Evolutionary conservation across 2,888 invertebrate species (phyloP), one percentile per base, ranked within the genome.

Genomic region (Syrista parreyssii): DNA sequence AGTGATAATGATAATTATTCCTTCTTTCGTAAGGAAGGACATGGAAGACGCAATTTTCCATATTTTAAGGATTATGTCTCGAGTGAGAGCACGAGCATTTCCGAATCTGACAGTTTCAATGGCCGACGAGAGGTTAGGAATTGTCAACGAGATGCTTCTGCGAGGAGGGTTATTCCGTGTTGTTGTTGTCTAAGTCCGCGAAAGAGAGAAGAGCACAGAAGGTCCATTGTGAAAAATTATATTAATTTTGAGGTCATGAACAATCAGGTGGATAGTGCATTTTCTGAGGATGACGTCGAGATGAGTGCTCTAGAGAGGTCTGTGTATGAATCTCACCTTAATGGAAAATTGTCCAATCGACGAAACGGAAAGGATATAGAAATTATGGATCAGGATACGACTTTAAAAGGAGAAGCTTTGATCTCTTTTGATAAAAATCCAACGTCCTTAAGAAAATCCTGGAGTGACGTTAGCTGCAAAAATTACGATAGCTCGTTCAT

Each of bases 271-370:
- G 74, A 73, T 9, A 35, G 74, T 34, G 74, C 74, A 2, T 35
- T 35, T 34, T 73, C 74, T 30, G 35, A 34, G 6, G 77, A 79
- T 35, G 77, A 76, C 31, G 76, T 75, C 9, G 80, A 80, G 35
- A 80, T 80, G 79, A 79, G 75, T 32, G 15, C 55, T 55, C 40
- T 55, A 6, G 40, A 55, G 40, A 55, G 30, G 15, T 71, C 71
- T 74, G 12, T 74, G 12, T 2, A 23, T 15, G 9, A 55, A 23
- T 15, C 40, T 55, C 40, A 23, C 23, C 9, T 23, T 23, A 55
- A 55, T 55, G 40, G 23, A 55, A 55, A 23, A 15, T 55, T 55
- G 9, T 55, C 40, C 9, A 55, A 55, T 23, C 6, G 40, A 15
- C 40, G 23, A 55, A 55, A 15, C 23, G 40, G 40, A 55, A 55